These are phyloP conservation scores for Alosa alosa DNA, from an alignment of 2,113 vertebrate species.

Conservation along the genomic window DNA sequence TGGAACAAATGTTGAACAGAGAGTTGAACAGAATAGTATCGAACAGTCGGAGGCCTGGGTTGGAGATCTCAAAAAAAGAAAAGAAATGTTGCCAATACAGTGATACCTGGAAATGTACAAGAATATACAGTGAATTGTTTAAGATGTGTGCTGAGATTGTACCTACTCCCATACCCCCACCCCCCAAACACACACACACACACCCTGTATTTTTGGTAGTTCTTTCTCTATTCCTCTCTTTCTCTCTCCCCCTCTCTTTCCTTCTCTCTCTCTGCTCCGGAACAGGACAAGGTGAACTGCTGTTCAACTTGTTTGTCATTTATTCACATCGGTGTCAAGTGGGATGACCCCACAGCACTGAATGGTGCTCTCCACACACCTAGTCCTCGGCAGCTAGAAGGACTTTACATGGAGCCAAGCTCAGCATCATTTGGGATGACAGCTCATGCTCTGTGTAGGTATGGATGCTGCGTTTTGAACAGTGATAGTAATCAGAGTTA, in stretches of 20 bases:
- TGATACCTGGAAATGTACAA: not conserved
- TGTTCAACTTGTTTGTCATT: too few relatives aligned
- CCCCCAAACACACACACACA: not conserved
- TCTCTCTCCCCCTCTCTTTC: too few relatives aligned
- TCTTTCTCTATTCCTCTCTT: too few relatives aligned
- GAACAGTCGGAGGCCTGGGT: constrained; percentile 89
- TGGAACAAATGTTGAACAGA: constrained; percentile 84
- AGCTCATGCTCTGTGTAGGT: not conserved
- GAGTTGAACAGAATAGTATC: constrained; percentile 83
- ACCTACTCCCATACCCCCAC: not conserved
- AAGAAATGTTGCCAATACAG: not conserved
- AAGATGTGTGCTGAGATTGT: not conserved
- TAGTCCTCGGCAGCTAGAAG: too few relatives aligned
- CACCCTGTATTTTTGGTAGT: not conserved
- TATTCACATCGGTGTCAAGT: too few relatives aligned
- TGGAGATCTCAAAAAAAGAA: constrained; percentile 49
- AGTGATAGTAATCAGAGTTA: not conserved
- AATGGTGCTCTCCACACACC: too few relatives aligned
- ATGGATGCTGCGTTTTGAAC: not conserved
- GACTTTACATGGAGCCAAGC: too few relatives aligned
- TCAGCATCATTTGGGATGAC: too few relatives aligned
- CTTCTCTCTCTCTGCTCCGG: too few relatives aligned
- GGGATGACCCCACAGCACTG: too few relatives aligned
- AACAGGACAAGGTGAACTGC: too few relatives aligned
- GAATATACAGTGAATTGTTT: not conserved